Evolutionary conservation across 2,797 vertebrate genomes (phyloP), one percentile per base, ranked within the genome.

Genomic region (Telmatherina bonti): DNA sequence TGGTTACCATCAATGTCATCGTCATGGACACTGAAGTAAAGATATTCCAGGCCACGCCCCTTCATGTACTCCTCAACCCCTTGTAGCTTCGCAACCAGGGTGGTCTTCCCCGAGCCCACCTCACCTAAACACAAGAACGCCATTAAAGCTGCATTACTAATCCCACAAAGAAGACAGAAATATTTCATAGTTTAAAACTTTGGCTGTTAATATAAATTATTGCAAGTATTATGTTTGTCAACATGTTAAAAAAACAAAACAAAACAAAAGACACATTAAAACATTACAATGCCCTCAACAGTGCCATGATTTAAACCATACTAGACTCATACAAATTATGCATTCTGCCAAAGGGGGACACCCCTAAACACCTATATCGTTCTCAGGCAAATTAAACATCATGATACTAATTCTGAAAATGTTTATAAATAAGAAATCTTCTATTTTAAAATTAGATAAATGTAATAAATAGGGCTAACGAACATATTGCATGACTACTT

Each of bases 21-120:
- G 53, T 99, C 98, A 24, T 99, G 97, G 33, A 99, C 96, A 76
- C 91, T 98, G 84, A 99, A 96, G 91, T 99, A 99, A 72, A 99
- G 94, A 88, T 98, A 99, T 83, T 99, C 98, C 92, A 99, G 91
- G 78, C 98, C 98, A 92, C 98, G 96, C 79, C 98, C 98, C 93
- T 98, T 99, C 94, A 98, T 98, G 88, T 96, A 99, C 64, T 99
- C 98, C 47, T 98, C 97, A 62, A 98, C 93, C 71, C 97, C 97
- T 89, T 99, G 97, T 59, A 99, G 93, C 91, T 96, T 99, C 83
- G 97, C 96, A 92, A 99, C 96, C 92, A 99, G 90, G 82, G 97
- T 98, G 77, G 98, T 99, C 93, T 99, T 99, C 74, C 98, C 98
- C 20, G 97, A 97, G 76, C 96, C 98, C 89, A 99, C 97, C 92